Base-by-base conservation (phyloP, 2,113 vertebrate genomes). In the Lagenorhynchus albirostris region DNA sequence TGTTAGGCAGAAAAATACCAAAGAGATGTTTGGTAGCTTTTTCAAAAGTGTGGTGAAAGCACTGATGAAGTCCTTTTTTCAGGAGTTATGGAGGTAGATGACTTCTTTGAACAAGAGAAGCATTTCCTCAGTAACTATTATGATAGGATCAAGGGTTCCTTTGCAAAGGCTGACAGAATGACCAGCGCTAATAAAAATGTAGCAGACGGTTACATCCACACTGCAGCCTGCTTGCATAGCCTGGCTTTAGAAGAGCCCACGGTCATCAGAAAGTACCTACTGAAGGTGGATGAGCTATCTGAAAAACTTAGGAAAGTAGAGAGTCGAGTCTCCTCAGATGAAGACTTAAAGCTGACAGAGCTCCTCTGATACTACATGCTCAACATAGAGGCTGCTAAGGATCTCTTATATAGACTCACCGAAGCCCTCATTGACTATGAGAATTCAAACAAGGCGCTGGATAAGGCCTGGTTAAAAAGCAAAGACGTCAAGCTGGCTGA, bases 81-180 rank as follows among this genome's bases (percentile, higher is more conserved):
- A 95, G 99, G 99, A 98, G 98, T 99, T 95, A 99, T 99, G 99
- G 99, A 99, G 97, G 99, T 99, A 4, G 99, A 99, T 99, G 99
- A 99, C 65, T 99, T 99, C 98, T 99, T 99, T 98, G 99, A 99
- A 95, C 99, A 99, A 98, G 99, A 99, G 98, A 99, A 99, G 98
- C 99, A 98, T 50, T 99, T 99, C 97, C 99, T 99, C 91, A 98
- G 99, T 31, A 99, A 99, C 98, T 99, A 99, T 98, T 99, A 98
- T 97, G 99, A 98, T 98, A 99, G 99, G 97, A 99, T 99, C 97
- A 99, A 99, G 98, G 99, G 99, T 96, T 99, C 99, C 21, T 99
- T 99, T 97, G 98, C 98, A 97, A 99, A 99, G 99, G 99, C 99
- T 80, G 99, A 99, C 98, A 99, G 99, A 98, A 99, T 99, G 99